Evolutionary conservation across 2,113 vertebrate genomes (phyloP).

Genomic region (Microtus pennsylvanicus): DNA sequence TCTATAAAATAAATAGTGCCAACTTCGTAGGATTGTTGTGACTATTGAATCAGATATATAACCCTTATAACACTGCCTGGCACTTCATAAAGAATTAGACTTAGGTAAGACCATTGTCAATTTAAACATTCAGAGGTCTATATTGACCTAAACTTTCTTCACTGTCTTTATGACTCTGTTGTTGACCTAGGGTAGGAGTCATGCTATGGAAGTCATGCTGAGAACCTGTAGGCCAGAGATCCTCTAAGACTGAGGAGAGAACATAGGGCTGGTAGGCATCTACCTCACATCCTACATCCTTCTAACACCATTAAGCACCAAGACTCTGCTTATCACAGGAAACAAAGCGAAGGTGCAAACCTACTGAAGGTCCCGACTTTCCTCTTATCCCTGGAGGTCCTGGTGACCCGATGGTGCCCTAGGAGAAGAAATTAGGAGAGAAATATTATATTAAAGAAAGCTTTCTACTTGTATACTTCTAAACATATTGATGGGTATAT

Average conservation of each 20-base stretch:
- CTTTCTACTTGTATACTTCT: not conserved
- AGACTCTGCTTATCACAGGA: not conserved
- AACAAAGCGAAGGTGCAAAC: conserved; percentile 79
- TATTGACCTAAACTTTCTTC: not conserved
- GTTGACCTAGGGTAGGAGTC: not conserved
- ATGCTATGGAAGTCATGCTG: not conserved
- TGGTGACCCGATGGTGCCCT: conserved; percentile 92
- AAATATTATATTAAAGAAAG: not conserved
- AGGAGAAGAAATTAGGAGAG: conserved; percentile 62
- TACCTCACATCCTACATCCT: not conserved
- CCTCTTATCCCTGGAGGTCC: conserved; percentile 93
- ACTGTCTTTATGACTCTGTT: not conserved
- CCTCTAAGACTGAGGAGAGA: not conserved
- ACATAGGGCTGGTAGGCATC: not conserved
- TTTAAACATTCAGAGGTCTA: conserved; percentile 2
- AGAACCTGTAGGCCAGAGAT: not conserved
- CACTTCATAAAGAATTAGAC: not conserved
- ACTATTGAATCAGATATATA: not conserved
- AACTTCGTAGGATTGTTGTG: not conserved
- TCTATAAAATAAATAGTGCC: not conserved
- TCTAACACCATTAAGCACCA: not conserved
- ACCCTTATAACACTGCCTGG: not conserved
- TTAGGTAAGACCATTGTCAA: not conserved
- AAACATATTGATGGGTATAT: not conserved
- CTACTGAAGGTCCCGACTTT: conserved; percentile 94